A percentile compares a stretch with the other conserved stretches of the same genome.
These are phyloP conservation scores for Dolichotis patagonum DNA, from an alignment of 2,113 vertebrate species.

Conservation along the genomic window DNA sequence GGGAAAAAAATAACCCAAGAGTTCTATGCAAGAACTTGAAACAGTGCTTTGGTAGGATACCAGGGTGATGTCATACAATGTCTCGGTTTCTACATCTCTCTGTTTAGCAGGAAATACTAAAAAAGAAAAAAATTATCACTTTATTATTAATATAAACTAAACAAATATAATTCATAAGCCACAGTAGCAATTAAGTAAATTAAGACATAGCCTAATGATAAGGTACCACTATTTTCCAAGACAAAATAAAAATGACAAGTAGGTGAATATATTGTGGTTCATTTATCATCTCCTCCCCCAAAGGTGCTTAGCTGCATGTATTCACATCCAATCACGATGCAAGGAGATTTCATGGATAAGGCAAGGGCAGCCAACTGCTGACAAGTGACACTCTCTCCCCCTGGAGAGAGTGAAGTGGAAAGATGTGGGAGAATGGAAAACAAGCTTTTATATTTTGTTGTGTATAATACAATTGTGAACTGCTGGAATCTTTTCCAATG, in stretches of 20 bases:
- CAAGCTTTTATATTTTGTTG: neutral
- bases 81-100: neutral
- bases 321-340: neutral
- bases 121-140: neutral
- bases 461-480: neutral
- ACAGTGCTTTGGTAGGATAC: neutral
- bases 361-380: neutral
- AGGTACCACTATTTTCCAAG: neutral
- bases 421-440: neutral
- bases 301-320: neutral
- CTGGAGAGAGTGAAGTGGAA: neutral
- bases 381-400: too few species aligned
- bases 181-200: neutral
- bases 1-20: neutral
- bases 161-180: neutral
- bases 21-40: neutral
- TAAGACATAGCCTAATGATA: neutral
- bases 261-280: neutral
- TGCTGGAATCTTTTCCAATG: neutral
- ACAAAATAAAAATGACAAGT: neutral
- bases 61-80: neutral
- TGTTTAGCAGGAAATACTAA: neutral
- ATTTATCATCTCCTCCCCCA: neutral
- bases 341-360: neutral
- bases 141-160: slow-evolving; percentile 3